These are phyloP conservation scores for Drosophila mimica DNA, from an alignment of 2,888 invertebrate genomes.

Conservation along the genomic window DNA sequence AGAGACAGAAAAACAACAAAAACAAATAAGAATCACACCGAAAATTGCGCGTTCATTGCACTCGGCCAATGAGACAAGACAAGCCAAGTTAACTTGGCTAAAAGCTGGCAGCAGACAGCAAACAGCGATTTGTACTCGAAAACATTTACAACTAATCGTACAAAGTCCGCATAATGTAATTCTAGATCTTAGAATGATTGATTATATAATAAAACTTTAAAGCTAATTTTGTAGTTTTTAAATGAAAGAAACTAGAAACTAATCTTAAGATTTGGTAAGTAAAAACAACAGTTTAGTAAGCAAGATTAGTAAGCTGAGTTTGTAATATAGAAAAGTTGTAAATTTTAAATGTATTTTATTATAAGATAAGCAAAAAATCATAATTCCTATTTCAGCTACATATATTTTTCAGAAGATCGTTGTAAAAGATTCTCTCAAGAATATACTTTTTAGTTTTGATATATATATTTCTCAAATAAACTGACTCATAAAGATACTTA, in stretches of 20 bases:
- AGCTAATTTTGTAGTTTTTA: neutral
- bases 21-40: conserved; percentile 38
- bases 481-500: neutral
- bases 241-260: neutral
- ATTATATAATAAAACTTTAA: neutral
- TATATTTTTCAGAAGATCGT: neutral
- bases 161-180: conserved; percentile 3
- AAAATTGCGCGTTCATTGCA: conserved; percentile 67
- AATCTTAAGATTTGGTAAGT: neutral
- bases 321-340: neutral
- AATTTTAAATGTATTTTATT: too few species aligned
- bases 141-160: conserved; percentile 9
- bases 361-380: neutral
- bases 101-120: conserved; percentile 42
- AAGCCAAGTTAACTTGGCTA: conserved; percentile 49
- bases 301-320: neutral
- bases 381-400: neutral
- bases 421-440: neutral
- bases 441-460: neutral
- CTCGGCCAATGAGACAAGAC: conserved; percentile 45
- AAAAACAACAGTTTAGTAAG: neutral
- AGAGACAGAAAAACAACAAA: conserved; percentile 13
- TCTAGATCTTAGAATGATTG: neutral
- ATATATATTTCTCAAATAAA: neutral
- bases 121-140: conserved; percentile 27